Conservation (phyloP, 2,888 invertebrate genomes). For the Oxystoma pomonae region DNA sequence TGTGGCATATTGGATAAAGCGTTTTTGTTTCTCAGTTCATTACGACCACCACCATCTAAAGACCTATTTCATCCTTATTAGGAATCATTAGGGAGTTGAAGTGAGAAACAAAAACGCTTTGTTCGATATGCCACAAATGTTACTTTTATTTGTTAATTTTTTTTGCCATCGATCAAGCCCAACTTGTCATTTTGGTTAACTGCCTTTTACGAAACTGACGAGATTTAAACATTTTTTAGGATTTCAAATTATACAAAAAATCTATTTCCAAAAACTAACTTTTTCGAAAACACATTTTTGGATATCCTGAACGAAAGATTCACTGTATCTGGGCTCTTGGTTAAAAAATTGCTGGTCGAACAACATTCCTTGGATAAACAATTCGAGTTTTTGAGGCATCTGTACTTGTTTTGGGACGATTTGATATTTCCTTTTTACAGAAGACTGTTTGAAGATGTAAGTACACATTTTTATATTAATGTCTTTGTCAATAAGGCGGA, state of each 20-base stretch:
- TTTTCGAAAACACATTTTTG: constrained; percentile 37
- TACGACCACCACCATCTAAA: no score
- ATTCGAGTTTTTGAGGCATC: constrained; percentile 39
- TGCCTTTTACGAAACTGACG: no score
- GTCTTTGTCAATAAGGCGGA: no score
- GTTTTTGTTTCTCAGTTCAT: no score
- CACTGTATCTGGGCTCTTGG: constrained; percentile 40
- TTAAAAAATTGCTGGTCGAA: constrained; percentile 40
- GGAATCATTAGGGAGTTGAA: no score
- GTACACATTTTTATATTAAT: constrained; percentile 1
- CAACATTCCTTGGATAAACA: constrained; percentile 41
- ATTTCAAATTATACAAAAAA: constrained; percentile 36
- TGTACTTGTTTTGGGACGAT: constrained; percentile 43
- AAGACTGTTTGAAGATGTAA: constrained; percentile 40
- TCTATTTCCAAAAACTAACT: constrained; percentile 38
- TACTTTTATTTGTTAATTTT: no score
- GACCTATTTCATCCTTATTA: no score
- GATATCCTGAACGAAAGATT: constrained; percentile 39
- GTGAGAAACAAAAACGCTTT: no score
- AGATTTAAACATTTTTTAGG: constrained; percentile 36
- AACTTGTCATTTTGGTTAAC: no score
- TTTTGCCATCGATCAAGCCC: no score
- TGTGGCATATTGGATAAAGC: no score
- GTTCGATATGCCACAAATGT: no score
- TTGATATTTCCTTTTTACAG: constrained; percentile 42